Base-by-base conservation (phyloP, 2,888 invertebrate species). In the Coelopa pilipes region DNA sequence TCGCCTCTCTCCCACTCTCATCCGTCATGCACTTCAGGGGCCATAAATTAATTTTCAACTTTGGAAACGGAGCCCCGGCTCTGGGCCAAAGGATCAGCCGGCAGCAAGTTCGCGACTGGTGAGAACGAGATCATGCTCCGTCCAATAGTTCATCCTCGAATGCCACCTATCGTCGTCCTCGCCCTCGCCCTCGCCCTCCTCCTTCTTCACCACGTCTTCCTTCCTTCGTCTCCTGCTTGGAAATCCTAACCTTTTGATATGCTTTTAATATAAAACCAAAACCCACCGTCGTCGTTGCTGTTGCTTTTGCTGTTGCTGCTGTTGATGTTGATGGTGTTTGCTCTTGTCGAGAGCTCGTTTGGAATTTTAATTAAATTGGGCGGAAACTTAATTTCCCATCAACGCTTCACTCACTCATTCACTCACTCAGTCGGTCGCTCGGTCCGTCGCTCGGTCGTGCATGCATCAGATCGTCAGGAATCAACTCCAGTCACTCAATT, bases 311-410 rank as follows among this genome's bases (percentile, higher is more conserved):
- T 50, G 19, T n/a, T 15, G 24, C 11, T 68, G 34, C 0, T 68
- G 53, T 21, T 70, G 53, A 24, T 63, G 70, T 71, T 55, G 63
- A 57, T 65, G 19, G 46, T 74, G 62, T 60, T 73, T 70, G 71
- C 78, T 77, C 80, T 80, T 82, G 81, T 82, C 81, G 50, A 66
- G 79, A 80, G 80, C 80, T 82, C 83, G 82, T 81, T 83, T 81
- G 83, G 84, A 83, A 83, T 83, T 83, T 83, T 83, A 83, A 83
- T 84, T 84, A 84, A 83, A 84, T 82, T 83, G 83, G 83, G 83
- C 83, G 83, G 81, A 77, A 79, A 84, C 84, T 83, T 83, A 80
- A 84, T 82, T 83, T 75, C 59, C 69, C 76, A 76, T 76, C 72
- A 76, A 66, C 76, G 57, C 70, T 68, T 57, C 59, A 69, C 69